These are phyloP conservation scores for Bactericera cockerelli DNA, from an alignment of 1,140 invertebrate species.

Conservation along the genomic window DNA sequence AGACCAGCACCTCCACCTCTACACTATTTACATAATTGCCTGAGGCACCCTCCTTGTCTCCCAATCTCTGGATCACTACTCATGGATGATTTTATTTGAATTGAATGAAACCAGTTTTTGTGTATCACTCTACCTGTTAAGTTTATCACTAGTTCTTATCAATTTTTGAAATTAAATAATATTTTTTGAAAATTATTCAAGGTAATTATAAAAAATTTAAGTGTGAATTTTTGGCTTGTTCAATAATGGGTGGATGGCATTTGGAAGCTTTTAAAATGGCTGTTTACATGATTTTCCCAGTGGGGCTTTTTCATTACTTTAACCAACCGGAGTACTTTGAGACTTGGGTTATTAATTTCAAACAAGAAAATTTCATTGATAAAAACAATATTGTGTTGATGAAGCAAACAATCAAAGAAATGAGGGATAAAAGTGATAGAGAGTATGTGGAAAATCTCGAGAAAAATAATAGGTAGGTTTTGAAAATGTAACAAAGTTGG, in stretches of 20 bases:
- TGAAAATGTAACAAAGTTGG: not conserved
- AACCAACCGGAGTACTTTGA: slow-evolving; percentile 72
- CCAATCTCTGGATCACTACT: too few relatives aligned
- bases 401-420: not conserved
- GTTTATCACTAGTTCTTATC: too few relatives aligned
- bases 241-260: slow-evolving; percentile 57
- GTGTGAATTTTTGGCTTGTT: not conserved
- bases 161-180: too few relatives aligned
- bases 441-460: not conserved
- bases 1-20: too few relatives aligned
- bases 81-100: too few relatives aligned
- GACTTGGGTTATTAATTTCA: slow-evolving; percentile 53
- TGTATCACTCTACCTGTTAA: too few relatives aligned
- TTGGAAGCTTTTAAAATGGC: slow-evolving; percentile 66
- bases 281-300: slow-evolving; percentile 70
- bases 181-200: too few relatives aligned
- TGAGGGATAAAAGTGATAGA: not conserved
- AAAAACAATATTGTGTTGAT: not conserved
- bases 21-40: too few relatives aligned
- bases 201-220: too few relatives aligned
- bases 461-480: not conserved
- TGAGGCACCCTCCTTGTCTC: too few relatives aligned
- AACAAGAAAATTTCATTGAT: slow-evolving; percentile 32
- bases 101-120: too few relatives aligned
- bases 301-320: slow-evolving; percentile 64